Percentiles rank a stretch among this genome's conserved stretches.
Conservation (phyloP, 2,113 vertebrate species). For the Archocentrus centrarchus region DNA sequence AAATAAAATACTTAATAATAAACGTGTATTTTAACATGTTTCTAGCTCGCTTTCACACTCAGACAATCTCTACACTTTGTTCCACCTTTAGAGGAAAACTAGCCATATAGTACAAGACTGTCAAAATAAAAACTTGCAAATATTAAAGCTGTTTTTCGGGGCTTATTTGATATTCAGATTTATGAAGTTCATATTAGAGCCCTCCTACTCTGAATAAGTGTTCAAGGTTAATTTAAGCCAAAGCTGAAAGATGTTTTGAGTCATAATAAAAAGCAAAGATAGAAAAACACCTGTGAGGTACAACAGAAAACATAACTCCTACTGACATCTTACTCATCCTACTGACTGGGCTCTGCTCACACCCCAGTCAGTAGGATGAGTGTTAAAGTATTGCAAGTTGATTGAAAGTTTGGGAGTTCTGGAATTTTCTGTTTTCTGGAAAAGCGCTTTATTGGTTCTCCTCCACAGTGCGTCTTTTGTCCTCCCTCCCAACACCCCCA, state of each 20-base stretch:
- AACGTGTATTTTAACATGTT: not conserved
- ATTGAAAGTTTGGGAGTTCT: not conserved
- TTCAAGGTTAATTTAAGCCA: too few species aligned
- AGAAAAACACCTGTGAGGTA: too few species aligned
- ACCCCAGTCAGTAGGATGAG: not conserved
- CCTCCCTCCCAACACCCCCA: too few species aligned
- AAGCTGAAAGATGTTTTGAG: not conserved
- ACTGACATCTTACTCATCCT: too few species aligned
- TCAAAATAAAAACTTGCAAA: not conserved
- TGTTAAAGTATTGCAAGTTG: not conserved
- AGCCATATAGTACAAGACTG: not conserved
- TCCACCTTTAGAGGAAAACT: not conserved
- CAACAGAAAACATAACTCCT: not conserved
- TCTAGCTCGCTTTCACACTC: not conserved
- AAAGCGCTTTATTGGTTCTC: too few species aligned
- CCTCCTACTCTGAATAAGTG: too few species aligned
- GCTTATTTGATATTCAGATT: not conserved
- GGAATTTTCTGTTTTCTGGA: not conserved
- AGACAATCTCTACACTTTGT: not conserved
- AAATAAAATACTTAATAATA: not conserved
- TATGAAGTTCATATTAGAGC: too few species aligned
- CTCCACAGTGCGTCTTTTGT: too few species aligned
- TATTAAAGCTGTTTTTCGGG: not conserved
- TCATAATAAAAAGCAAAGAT: not conserved
- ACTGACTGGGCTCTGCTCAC: too few species aligned